Evolutionary conservation across 2,888 invertebrate species (phyloP), one percentile per base, ranked within the genome.

Genomic region (Ferrisia virgata): DNA sequence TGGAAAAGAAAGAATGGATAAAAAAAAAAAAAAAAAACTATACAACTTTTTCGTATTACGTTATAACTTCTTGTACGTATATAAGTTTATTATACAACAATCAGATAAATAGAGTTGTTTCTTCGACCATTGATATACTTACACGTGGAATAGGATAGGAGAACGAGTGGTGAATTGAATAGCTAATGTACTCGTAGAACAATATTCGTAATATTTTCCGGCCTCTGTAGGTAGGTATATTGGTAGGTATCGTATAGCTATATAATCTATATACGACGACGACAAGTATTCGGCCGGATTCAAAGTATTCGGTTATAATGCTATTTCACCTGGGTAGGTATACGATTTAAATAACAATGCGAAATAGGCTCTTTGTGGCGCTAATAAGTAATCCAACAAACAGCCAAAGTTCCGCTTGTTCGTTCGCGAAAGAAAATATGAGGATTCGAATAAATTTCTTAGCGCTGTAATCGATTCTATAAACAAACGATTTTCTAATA

Each of bases 281-380:
- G 43, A 3, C 47, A 18, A 18, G 28, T 64, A 64, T 11, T 2
- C 22, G 53, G 39, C 6, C 6, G 22, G 22, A 22, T 64, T 25
- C 25, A 28, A 64, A 64, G 25, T 64, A 64, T 64, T 64, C 28
- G 58, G 25, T 25, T 64, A 11, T 64, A 64, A 28, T 25, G 58
- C 58, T 64, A 64, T 64, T 64, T 25, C 58, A 64, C 58, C 58
- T 64, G 58, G 25, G 58, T 64, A 39, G n/a, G n/a, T n/a, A n/a
- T n/a, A 47, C 58, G 58, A 64, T 64, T 64, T 64, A 64, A 64
- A 64, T 64, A 64, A 64, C 58, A 64, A 64, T 64, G 58, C 58
- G 58, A 64, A n/a, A 64, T 64, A 25, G 58, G 58, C 13, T 64
- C 58, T 64, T 64, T 25, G 18, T 18, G 22, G 58, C 25, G 58